Percentiles rank a stretch among this genome's conserved stretches.
These are phyloP conservation scores for Volucella inflata DNA, from an alignment of 2,888 invertebrate species.

Conservation along the genomic window DNA sequence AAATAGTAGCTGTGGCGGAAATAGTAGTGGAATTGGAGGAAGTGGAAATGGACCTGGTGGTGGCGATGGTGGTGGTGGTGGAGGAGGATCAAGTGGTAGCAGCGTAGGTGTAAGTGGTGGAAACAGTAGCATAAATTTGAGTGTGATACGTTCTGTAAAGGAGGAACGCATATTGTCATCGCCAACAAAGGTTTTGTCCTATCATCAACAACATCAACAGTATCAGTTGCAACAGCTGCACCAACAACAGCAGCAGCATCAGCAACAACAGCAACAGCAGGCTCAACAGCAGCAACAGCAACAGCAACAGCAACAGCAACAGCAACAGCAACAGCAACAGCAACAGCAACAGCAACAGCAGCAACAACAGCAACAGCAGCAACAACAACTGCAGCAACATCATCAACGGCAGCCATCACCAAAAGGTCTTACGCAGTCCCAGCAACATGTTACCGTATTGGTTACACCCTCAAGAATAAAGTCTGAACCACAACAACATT, in stretches of 20 bases:
- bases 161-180: constrained; percentile 83
- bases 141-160: constrained; percentile 83
- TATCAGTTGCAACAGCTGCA: constrained; percentile 77
- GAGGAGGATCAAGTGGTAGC: constrained; percentile 41
- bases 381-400: constrained; percentile 82
- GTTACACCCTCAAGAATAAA: constrained; percentile 85
- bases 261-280: constrained; percentile 76
- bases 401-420: constrained; percentile 80
- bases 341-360: constrained; percentile 79
- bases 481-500: constrained; percentile 81
- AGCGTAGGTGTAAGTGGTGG: constrained; percentile 40
- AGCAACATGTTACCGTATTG: constrained; percentile 84
- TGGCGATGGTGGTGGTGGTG: constrained; percentile 66
- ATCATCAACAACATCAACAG: constrained; percentile 79
- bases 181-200: constrained; percentile 82
- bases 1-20: constrained; percentile 62
- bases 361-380: constrained; percentile 84
- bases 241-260: constrained; percentile 76
- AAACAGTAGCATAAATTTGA: constrained; percentile 78
- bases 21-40: constrained; percentile 39
- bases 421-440: constrained; percentile 79
- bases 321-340: constrained; percentile 77
- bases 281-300: constrained; percentile 77
- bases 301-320: constrained; percentile 79
- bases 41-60: constrained; percentile 45